Evolutionary conservation across 2,888 invertebrate species (phyloP).

Genomic region (Drosophila falleni): DNA sequence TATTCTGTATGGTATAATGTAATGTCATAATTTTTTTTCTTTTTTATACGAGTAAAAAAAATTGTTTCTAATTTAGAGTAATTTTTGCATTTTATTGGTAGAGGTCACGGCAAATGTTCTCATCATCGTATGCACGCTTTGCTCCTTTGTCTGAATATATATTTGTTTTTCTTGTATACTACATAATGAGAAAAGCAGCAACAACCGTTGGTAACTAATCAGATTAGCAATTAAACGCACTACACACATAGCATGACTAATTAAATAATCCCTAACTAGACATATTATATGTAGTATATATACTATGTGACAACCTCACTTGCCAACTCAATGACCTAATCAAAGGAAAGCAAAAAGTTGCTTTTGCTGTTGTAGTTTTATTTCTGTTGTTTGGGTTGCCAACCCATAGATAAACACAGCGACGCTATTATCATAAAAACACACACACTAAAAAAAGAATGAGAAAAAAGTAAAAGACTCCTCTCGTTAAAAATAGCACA

Average conservation of each 20-base stretch:
- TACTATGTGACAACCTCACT: constrained; percentile 7
- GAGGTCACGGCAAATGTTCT: background rate
- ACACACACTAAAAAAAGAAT: constrained; percentile 1
- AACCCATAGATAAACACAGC: constrained; percentile 25
- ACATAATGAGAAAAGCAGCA: constrained; percentile 3
- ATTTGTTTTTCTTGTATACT: background rate
- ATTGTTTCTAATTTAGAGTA: too few species aligned
- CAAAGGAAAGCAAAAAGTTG: constrained; percentile 30
- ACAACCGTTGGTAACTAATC: constrained; percentile 27
- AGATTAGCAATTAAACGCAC: constrained; percentile 42
- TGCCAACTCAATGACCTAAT: constrained; percentile 52
- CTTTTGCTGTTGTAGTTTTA: background rate
- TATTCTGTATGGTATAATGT: too few species aligned
- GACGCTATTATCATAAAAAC: constrained; percentile 39
- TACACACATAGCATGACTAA: constrained; percentile 40
- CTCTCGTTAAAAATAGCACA: constrained; percentile 43
- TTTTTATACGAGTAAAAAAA: too few species aligned
- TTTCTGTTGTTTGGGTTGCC: constrained; percentile 30
- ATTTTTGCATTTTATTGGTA: background rate
- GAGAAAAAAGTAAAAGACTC: constrained; percentile 24
- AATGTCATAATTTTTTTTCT: too few species aligned
- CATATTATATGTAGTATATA: background rate
- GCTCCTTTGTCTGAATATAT: too few species aligned
- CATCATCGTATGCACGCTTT: too few species aligned
- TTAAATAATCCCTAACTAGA: constrained; percentile 33